Percentiles rank a stretch among this genome's conserved stretches.
Conservation (phyloP, 2,113 vertebrate species). For the Pituophis catenifer region DNA sequence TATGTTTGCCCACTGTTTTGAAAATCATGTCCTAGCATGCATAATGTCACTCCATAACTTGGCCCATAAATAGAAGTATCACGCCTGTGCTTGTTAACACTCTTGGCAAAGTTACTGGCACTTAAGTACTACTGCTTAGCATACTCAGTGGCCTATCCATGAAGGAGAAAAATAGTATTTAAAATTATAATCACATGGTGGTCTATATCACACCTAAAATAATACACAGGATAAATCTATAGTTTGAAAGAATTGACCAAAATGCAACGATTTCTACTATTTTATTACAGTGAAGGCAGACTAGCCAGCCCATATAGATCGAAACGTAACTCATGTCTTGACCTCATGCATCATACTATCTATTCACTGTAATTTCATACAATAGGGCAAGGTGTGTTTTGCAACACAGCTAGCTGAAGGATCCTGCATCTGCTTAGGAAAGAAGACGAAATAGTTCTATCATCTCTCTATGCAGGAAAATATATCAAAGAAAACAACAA, state of each 20-base stretch:
- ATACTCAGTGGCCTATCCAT: not conserved
- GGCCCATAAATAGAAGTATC: not conserved
- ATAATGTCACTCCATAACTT: slow-evolving; percentile 1
- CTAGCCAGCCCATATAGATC: not conserved
- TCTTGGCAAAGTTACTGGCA: not conserved
- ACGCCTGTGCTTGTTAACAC: not conserved
- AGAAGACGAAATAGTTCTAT: not conserved
- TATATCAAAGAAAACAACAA: not conserved
- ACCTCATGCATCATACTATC: not conserved
- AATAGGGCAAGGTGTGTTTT: not conserved
- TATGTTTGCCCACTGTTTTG: not conserved
- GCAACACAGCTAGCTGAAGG: not conserved
- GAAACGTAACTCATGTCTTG: not conserved
- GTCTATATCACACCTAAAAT: not conserved
- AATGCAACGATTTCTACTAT: not conserved
- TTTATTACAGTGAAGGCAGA: not conserved
- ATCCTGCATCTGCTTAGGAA: not conserved
- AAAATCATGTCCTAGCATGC: slow-evolving; percentile 28
- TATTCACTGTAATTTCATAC: not conserved
- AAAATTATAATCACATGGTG: not conserved
- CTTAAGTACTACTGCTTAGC: not conserved
- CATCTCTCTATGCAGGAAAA: not conserved
- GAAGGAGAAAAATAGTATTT: not conserved
- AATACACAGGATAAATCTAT: not conserved
- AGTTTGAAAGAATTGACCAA: not conserved